phyloP scores from a whole-genome alignment of 1,140 invertebrate genomes.

The Colletes latitarsis region DNA sequence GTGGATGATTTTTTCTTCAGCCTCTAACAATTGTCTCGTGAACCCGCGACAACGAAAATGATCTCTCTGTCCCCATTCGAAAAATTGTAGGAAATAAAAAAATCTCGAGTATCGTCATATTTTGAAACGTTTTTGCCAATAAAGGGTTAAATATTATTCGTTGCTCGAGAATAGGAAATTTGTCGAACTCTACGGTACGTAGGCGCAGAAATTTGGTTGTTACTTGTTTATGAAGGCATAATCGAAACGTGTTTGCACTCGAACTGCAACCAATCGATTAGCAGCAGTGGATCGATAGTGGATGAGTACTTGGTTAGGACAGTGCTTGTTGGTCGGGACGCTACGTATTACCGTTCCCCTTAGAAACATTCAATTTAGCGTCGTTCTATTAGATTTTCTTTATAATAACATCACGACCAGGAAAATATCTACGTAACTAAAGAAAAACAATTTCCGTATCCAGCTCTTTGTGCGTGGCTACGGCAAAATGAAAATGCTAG shows the following conservation, averaged over 20 bases:
- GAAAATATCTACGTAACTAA: not conserved
- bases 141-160: no score
- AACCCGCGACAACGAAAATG: not conserved
- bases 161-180: no score
- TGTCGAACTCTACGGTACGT: no score
- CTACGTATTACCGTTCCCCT: not conserved
- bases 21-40: not conserved
- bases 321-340: not conserved
- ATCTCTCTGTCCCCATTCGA: no score
- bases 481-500: not conserved
- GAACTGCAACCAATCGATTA: constrained; percentile 12
- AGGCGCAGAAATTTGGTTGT: no score
- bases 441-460: not conserved
- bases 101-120: no score
- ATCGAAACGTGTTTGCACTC: not conserved
- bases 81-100: not conserved
- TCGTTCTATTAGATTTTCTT: not conserved
- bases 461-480: no score
- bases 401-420: not conserved
- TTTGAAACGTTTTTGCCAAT: no score
- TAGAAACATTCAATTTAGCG: not conserved
- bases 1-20: not conserved
- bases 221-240: no score
- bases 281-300: not conserved
- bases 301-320: not conserved